These are phyloP conservation scores for Leptodactylus fuscus DNA, from an alignment of 2,113 vertebrate genomes.

Conservation along the genomic window DNA sequence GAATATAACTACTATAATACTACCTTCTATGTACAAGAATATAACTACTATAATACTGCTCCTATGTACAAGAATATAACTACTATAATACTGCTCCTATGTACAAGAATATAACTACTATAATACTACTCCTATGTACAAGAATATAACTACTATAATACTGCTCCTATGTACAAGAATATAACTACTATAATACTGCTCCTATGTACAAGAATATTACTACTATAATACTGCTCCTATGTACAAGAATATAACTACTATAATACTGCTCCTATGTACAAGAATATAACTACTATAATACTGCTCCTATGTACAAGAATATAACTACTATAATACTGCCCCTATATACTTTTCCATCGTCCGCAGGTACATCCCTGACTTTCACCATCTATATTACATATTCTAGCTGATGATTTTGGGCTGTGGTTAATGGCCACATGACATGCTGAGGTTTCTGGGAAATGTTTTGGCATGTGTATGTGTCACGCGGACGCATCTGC, in stretches of 20 bases:
- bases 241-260: conserved; percentile 2
- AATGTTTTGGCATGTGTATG: not conserved
- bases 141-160: too few species aligned
- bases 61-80: too few species aligned
- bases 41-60: too few species aligned
- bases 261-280: not conserved
- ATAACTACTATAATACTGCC: not conserved
- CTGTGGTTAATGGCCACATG: not conserved
- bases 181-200: too few species aligned
- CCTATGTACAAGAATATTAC: too few species aligned
- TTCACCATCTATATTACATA: not conserved
- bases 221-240: not conserved
- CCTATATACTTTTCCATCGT: not conserved
- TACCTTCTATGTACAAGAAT: too few species aligned
- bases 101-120: too few species aligned
- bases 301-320: not conserved
- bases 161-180: too few species aligned
- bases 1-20: too few species aligned
- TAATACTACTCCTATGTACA: too few species aligned
- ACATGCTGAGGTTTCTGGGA: not conserved
- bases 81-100: too few species aligned
- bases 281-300: conserved; percentile 6
- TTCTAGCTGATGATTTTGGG: not conserved
- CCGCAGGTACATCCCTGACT: not conserved
- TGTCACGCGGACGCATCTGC: not conserved